A percentile compares a stretch with the other conserved stretches of the same genome.
Conservation (phyloP, 2,888 invertebrate genomes). For the Electrophaes corylata region DNA sequence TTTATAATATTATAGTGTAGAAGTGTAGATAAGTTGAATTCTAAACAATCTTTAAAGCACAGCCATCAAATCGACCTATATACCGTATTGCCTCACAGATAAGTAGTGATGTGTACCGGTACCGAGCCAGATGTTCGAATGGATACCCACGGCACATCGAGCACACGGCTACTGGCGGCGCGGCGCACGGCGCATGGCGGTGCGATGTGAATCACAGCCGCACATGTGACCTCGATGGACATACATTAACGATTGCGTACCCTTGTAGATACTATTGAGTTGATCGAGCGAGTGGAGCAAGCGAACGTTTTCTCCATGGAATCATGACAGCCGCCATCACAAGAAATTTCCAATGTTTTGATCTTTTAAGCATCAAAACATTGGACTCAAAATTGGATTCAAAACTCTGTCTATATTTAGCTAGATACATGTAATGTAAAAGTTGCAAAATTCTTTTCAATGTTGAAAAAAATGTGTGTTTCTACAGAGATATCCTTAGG, state of each 20-base stretch:
- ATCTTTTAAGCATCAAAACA: too few relatives aligned
- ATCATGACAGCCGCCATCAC: too few relatives aligned
- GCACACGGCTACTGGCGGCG: too few relatives aligned
- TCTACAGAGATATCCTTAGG: too few relatives aligned
- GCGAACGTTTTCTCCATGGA: too few relatives aligned
- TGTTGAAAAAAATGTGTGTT: too few relatives aligned
- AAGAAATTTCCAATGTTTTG: too few relatives aligned
- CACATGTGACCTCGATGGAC: slow-evolving; percentile 75
- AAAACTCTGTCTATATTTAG: too few relatives aligned
- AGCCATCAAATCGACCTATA: slow-evolving; percentile 13
- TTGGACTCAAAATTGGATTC: too few relatives aligned
- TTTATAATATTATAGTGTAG: too few relatives aligned
- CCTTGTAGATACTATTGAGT: background rate
- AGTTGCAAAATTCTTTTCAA: too few relatives aligned
- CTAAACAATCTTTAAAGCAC: background rate
- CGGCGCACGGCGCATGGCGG: slow-evolving; percentile 52
- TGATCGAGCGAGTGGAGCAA: background rate
- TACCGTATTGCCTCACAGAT: slow-evolving; percentile 5
- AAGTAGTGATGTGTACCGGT: background rate
- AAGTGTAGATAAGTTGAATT: background rate
- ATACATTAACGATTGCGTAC: slow-evolving; percentile 18
- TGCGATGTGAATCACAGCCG: slow-evolving; percentile 75
- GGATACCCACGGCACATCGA: slow-evolving; percentile 30
- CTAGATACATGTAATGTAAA: too few relatives aligned
- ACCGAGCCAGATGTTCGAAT: slow-evolving; percentile 31